Evolutionary conservation across 2,888 invertebrate genomes (phyloP).

Genomic region (Macaria notata): DNA sequence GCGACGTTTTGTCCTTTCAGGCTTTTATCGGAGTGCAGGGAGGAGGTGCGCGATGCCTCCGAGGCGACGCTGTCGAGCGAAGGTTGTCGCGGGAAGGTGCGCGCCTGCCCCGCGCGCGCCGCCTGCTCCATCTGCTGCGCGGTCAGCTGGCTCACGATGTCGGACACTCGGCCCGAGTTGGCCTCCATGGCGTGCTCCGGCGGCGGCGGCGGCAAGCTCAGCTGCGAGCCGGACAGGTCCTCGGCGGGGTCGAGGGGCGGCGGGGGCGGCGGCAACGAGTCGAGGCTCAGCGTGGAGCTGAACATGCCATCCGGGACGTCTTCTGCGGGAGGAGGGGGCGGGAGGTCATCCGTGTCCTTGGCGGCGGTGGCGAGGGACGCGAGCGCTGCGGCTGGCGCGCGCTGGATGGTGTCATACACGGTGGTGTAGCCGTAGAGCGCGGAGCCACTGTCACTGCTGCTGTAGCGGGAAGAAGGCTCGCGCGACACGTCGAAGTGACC

Average conservation of each 20-base stretch:
- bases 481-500: slow-evolving; percentile 63
- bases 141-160: slow-evolving; percentile 67
- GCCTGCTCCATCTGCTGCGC: slow-evolving; percentile 66
- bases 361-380: slow-evolving; percentile 58
- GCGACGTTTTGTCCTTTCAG: slow-evolving; percentile 62
- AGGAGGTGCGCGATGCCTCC: slow-evolving; percentile 71
- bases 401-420: slow-evolving; percentile 72
- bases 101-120: slow-evolving; percentile 58
- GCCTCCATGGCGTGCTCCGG: slow-evolving; percentile 75
- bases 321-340: slow-evolving; percentile 87
- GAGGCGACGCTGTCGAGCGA: slow-evolving; percentile 81
- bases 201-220: slow-evolving; percentile 90
- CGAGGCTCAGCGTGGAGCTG: slow-evolving; percentile 89
- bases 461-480: slow-evolving; percentile 54
- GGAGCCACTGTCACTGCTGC: slow-evolving; percentile 56
- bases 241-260: slow-evolving; percentile 84
- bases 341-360: slow-evolving; percentile 71
- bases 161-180: slow-evolving; percentile 64
- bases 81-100: slow-evolving; percentile 79
- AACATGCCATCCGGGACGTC: slow-evolving; percentile 80
- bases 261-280: slow-evolving; percentile 91
- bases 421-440: slow-evolving; percentile 71
- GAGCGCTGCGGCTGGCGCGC: slow-evolving; percentile 85
- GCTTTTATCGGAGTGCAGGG: slow-evolving; percentile 68
- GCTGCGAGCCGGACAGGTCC: slow-evolving; percentile 86